These are phyloP conservation scores for Drosophila kurseongensis DNA, from an alignment of 1,140 invertebrate genomes.

Conservation along the genomic window DNA sequence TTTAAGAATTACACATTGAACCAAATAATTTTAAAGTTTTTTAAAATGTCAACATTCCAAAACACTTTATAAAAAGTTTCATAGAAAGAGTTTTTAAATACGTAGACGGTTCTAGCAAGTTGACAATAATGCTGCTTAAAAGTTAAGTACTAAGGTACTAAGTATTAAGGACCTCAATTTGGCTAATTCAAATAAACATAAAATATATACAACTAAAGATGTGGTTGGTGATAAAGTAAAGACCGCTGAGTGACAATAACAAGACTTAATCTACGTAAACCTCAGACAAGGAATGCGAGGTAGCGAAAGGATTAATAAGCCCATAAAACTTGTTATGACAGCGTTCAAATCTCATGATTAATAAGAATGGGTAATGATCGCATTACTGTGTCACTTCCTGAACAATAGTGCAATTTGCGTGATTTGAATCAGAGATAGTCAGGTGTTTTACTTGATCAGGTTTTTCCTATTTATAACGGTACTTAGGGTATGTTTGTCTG, in stretches of 20 bases:
- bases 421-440: conserved; percentile 28
- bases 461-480: conserved; percentile 22
- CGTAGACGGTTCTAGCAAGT: too few relatives aligned
- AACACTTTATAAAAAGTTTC: too few relatives aligned
- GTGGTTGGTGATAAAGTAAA: not conserved
- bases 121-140: too few relatives aligned
- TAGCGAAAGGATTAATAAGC: not conserved
- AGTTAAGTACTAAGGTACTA: too few relatives aligned
- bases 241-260: not conserved
- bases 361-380: conserved; percentile 8
- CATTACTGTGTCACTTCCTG: conserved; percentile 16
- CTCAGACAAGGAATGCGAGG: not conserved
- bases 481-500: conserved; percentile 7
- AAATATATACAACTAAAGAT: not conserved
- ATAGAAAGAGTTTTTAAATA: too few relatives aligned
- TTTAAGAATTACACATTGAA: too few relatives aligned
- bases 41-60: too few relatives aligned
- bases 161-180: too few relatives aligned
- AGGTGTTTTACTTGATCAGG: conserved; percentile 14
- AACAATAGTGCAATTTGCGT: conserved; percentile 4
- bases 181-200: not conserved
- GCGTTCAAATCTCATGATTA: not conserved
- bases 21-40: too few relatives aligned
- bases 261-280: not conserved
- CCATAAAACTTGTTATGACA: conserved; percentile 5